Conservation (phyloP, 2,888 invertebrate genomes). For the Heterodera filipjevi region DNA sequence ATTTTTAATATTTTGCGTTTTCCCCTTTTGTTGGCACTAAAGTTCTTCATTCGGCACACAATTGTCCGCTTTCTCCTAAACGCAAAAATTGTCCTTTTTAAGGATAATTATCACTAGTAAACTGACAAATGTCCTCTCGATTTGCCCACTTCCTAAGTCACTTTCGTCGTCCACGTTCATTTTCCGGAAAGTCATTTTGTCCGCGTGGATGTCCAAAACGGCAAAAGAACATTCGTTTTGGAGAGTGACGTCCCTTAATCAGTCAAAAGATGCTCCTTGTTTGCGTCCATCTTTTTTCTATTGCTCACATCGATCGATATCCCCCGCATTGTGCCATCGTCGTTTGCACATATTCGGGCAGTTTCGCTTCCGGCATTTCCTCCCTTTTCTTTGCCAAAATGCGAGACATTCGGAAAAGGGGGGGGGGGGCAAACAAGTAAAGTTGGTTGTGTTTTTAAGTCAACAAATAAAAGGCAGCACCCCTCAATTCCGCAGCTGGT, state of each 20-base stretch:
- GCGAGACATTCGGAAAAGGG: slow-evolving; percentile 22
- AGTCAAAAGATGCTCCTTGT: neutral
- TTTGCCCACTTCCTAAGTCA: neutral
- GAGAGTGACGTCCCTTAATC: slow-evolving; percentile 25
- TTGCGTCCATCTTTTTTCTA: too few species aligned
- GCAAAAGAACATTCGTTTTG: slow-evolving; percentile 36
- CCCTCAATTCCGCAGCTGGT: slow-evolving; percentile 37
- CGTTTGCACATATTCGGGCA: slow-evolving; percentile 35
- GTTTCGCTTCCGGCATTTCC: slow-evolving; percentile 28
- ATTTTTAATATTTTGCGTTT: neutral
- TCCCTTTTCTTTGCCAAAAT: slow-evolving; percentile 20
- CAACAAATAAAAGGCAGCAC: neutral
- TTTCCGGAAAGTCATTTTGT: slow-evolving; percentile 25
- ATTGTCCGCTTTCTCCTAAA: slow-evolving; percentile 22
- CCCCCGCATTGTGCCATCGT: slow-evolving; percentile 34
- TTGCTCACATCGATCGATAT: slow-evolving; percentile 21
- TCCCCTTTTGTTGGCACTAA: neutral
- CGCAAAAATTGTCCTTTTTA: neutral
- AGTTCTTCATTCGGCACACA: slow-evolving; percentile 23
- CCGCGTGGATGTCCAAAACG: slow-evolving; percentile 27
- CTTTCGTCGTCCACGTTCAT: slow-evolving; percentile 21
- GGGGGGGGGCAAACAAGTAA: too few species aligned
- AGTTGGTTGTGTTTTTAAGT: too few species aligned
- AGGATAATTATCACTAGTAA: neutral
- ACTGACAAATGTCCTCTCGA: slow-evolving; percentile 20